phyloP scores from a whole-genome alignment of 2,113 vertebrate genomes.

The Sylvicapra grimmia region DNA sequence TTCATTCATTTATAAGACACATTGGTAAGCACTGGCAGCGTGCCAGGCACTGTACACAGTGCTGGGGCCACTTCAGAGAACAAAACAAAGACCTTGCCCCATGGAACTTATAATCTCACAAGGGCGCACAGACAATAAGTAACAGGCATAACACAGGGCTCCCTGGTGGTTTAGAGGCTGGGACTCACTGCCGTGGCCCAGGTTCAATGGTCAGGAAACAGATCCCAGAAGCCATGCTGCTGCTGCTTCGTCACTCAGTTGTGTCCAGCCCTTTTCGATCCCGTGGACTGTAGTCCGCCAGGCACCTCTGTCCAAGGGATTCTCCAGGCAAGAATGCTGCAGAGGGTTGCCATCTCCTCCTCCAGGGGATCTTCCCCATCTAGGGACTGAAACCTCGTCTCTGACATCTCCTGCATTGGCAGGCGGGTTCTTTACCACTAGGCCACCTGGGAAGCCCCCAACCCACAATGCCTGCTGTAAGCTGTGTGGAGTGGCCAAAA shows the following conservation, averaged over 20 bases:
- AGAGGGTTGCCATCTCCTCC: neutral
- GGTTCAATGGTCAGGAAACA: neutral
- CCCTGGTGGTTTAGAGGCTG: neutral
- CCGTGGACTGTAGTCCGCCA: neutral
- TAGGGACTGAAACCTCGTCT: neutral
- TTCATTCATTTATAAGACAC: neutral
- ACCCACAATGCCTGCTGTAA: neutral
- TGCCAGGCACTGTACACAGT: neutral
- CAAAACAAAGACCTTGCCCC: neutral
- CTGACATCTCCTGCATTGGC: neutral
- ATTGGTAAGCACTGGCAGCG: accelerated
- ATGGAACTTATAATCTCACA: neutral
- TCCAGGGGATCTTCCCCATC: neutral
- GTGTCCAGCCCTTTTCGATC: accelerated
- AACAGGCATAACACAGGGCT: neutral
- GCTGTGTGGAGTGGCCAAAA: neutral
- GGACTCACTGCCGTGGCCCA: neutral
- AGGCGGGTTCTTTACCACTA: neutral
- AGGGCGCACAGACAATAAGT: neutral
- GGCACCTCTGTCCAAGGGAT: neutral
- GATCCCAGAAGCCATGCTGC: neutral
- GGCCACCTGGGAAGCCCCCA: neutral
- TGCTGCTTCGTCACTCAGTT: neutral
- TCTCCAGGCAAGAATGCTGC: neutral
- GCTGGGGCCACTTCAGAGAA: neutral